These are phyloP conservation scores for Leptoteleia sp. DNA, from an alignment of 1,140 invertebrate genomes.

Conservation along the genomic window DNA sequence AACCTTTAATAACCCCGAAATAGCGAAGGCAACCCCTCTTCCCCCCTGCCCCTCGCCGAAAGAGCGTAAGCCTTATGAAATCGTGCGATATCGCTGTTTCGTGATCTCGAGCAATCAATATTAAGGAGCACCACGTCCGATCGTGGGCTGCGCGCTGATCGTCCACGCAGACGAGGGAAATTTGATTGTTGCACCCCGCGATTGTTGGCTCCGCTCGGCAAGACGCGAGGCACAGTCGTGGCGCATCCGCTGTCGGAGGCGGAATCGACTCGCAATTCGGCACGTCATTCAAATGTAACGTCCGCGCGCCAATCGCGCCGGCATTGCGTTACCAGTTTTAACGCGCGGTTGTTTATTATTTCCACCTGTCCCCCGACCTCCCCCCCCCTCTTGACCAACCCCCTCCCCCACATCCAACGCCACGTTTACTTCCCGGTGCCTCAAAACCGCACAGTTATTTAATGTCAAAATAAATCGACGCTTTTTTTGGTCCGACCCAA, in stretches of 20 bases:
- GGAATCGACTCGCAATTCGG: slow-evolving; percentile 52
- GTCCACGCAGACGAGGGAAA: slow-evolving; percentile 67
- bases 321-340: slow-evolving; percentile 16
- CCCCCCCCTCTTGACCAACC: too few species aligned
- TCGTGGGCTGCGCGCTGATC: slow-evolving; percentile 55
- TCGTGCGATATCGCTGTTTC: slow-evolving; percentile 40
- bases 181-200: slow-evolving; percentile 67
- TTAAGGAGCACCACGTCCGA: slow-evolving; percentile 47
- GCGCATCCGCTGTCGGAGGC: slow-evolving; percentile 70
- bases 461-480: too few species aligned
- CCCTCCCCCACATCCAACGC: too few species aligned
- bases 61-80: slow-evolving; percentile 23
- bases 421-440: too few species aligned
- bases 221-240: slow-evolving; percentile 68
- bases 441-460: too few species aligned
- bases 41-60: too few species aligned
- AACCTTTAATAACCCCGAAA: not conserved
- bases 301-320: not conserved
- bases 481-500: too few species aligned
- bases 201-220: slow-evolving; percentile 60
- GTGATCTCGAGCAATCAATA: slow-evolving; percentile 54
- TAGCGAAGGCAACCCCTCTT: too few species aligned
- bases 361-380: not conserved
- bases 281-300: slow-evolving; percentile 32
- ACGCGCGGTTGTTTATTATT: slow-evolving; percentile 7